A percentile compares a stretch with the other conserved stretches of the same genome.
Evolutionary conservation across 2,113 vertebrate genomes (phyloP).

Genomic region (Microtus richardsoni): DNA sequence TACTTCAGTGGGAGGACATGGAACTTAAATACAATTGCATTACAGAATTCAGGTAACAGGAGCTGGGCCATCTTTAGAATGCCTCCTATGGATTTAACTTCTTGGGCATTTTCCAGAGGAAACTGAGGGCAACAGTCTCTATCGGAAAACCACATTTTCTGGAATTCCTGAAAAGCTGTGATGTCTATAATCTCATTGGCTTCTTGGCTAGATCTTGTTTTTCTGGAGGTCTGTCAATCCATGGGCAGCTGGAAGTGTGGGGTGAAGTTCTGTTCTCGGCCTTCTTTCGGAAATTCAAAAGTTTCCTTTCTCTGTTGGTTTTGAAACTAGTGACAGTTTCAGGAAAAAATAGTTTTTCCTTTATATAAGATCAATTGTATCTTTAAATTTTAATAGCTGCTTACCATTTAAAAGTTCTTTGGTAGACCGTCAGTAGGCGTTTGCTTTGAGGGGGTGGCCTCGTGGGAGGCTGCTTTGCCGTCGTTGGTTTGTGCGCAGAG

Average conservation of each 20-base stretch:
- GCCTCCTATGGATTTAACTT: not conserved
- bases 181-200: not conserved
- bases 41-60: not conserved
- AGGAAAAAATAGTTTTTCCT: slow-evolving; percentile 18
- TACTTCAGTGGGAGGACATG: not conserved
- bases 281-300: not conserved
- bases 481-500: fast-evolving
- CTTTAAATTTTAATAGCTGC: not conserved
- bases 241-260: not conserved
- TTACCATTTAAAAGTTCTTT: not conserved
- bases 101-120: not conserved
- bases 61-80: not conserved
- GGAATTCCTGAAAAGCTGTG: not conserved
- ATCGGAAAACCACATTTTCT: not conserved
- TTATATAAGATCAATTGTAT: not conserved
- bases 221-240: not conserved
- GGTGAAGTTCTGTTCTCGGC: not conserved
- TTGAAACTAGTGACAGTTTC: not conserved
- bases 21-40: not conserved
- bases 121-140: not conserved
- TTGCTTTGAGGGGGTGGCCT: not conserved
- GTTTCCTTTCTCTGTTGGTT: not conserved
- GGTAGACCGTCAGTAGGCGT: not conserved
- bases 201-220: not conserved
- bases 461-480: not conserved